Percentiles rank a stretch among this genome's conserved stretches.
Evolutionary conservation across 2,797 vertebrate species (phyloP).

Genomic region (Microchirus variegatus): DNA sequence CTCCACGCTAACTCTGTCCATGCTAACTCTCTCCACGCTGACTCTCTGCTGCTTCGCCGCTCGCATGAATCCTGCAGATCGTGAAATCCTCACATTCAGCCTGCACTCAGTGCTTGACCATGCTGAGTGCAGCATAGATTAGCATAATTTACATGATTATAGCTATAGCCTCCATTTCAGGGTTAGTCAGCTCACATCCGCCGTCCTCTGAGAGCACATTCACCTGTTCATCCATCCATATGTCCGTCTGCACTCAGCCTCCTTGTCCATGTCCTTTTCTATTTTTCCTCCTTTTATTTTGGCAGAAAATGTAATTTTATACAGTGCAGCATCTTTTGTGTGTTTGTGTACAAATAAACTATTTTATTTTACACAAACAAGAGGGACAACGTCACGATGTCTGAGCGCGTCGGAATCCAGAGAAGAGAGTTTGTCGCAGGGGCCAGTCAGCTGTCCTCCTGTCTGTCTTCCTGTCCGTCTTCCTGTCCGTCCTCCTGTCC

Average conservation of each 20-base stretch:
- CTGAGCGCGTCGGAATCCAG: too few species aligned
- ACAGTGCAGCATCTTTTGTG: not conserved
- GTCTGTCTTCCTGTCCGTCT: too few species aligned
- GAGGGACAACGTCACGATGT: too few species aligned
- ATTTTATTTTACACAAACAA: too few species aligned
- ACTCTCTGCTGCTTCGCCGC: conserved; percentile 22
- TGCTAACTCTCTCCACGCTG: too few species aligned
- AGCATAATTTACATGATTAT: conserved; percentile 7
- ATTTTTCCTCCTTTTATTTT: not conserved
- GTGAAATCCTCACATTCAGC: conserved; percentile 41
- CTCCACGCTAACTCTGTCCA: too few species aligned
- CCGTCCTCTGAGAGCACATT: not conserved
- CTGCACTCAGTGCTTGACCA: conserved; percentile 20
- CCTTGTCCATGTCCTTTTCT: not conserved
- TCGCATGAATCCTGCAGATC: conserved; percentile 31
- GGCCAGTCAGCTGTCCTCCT: too few species aligned
- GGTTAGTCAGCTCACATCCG: not conserved
- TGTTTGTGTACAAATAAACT: not conserved
- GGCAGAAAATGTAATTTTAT: not conserved
- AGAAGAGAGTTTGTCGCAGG: too few species aligned
- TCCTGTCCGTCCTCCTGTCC: too few species aligned
- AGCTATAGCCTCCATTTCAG: not conserved
- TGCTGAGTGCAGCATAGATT: conserved; percentile 4
- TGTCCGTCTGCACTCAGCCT: not conserved
- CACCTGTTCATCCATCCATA: not conserved